Percentiles rank a stretch among this genome's conserved stretches.
These are phyloP conservation scores for Diplodus sargus DNA, from an alignment of 2,797 vertebrate species.

Conservation along the genomic window DNA sequence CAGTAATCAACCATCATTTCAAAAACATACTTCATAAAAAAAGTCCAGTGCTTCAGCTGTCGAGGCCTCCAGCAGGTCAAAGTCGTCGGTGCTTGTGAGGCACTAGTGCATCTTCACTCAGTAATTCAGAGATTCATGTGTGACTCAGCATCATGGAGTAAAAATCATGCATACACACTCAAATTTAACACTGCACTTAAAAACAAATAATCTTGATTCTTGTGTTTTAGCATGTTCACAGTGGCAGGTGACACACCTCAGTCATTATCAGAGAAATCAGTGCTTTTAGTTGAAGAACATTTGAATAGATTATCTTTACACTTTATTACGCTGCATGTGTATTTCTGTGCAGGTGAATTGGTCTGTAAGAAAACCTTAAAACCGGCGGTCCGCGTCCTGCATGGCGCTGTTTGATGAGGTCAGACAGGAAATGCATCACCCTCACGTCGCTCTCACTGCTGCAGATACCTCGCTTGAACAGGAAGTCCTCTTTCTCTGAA, in stretches of 20 bases:
- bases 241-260: neutral
- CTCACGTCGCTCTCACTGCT: conserved; percentile 84
- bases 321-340: conserved; percentile 43
- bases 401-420: conserved; percentile 90
- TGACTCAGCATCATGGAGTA: neutral
- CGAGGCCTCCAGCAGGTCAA: conserved; percentile 5
- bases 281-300: neutral
- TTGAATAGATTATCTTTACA: neutral
- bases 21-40: conserved; percentile 6
- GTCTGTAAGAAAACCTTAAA: conserved; percentile 90
- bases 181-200: conserved; percentile 35
- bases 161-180: conserved; percentile 4
- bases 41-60: neutral
- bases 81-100: conserved; percentile 20
- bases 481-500: conserved; percentile 55
- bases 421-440: conserved; percentile 90
- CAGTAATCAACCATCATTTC: neutral
- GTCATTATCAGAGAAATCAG: neutral
- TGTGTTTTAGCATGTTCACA: conserved; percentile 6
- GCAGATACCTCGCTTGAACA: conserved; percentile 74
- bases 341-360: conserved; percentile 74
- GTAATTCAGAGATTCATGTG: neutral
- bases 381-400: conserved; percentile 81
- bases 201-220: neutral
- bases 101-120: conserved; percentile 35